These are phyloP conservation scores for Galaxea fascicularis DNA, from an alignment of 92 coral and sea anemone species.

Conservation along the genomic window DNA sequence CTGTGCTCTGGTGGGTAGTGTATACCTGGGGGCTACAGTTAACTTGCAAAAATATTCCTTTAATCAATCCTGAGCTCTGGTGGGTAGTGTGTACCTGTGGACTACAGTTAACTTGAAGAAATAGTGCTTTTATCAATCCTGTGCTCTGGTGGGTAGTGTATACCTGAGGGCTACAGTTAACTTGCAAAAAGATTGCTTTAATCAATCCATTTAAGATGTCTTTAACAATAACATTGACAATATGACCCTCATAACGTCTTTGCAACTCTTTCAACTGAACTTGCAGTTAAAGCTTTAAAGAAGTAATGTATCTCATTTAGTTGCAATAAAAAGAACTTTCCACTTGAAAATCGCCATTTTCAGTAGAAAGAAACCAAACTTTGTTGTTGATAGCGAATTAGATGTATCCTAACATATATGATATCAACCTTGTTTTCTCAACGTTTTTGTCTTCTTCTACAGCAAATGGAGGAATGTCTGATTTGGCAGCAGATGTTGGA, in stretches of 20 bases:
- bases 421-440: background rate
- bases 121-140: background rate
- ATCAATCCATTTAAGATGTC: too few species aligned
- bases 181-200: background rate
- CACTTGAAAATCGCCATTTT: background rate
- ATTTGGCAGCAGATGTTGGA: background rate
- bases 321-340: background rate
- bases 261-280: conserved; percentile 2
- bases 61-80: background rate
- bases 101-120: background rate
- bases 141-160: background rate
- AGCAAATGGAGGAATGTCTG: background rate
- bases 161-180: background rate
- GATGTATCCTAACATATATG: background rate
- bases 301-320: background rate
- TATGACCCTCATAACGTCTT: background rate
- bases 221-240: background rate
- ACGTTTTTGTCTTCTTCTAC: too few species aligned
- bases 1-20: background rate
- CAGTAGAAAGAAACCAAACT: background rate
- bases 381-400: background rate
- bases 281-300: background rate
- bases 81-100: background rate
- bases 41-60: background rate
- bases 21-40: background rate